Conservation (phyloP, 2,797 vertebrate genomes). For the Adelosebastes latens region DNA sequence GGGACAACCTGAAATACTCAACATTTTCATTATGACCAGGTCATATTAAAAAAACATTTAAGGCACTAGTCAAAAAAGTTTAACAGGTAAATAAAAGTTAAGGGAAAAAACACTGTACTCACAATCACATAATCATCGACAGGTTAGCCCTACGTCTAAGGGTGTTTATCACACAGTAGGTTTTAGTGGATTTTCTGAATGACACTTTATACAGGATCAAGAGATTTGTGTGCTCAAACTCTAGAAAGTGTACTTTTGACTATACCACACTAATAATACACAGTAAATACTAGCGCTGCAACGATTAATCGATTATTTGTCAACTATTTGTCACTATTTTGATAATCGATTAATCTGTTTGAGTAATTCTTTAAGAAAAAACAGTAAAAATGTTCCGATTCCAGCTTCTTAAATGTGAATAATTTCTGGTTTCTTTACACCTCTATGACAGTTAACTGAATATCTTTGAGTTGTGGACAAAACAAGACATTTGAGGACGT, state of each 20-base stretch:
- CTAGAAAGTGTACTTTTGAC: not conserved
- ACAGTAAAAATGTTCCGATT: no score
- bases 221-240: not conserved
- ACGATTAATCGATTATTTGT: no score
- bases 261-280: not conserved
- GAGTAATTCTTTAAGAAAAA: no score
- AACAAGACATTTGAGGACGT: no score
- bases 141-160: not conserved
- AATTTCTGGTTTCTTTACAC: no score
- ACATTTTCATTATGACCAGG: not conserved
- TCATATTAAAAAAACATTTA: not conserved
- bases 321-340: no score
- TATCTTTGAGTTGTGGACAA: no score
- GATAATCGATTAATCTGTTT: no score
- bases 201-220: not conserved
- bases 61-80: not conserved
- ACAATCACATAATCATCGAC: not conserved
- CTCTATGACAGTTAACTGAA: no score
- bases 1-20: slow-evolving; percentile 50
- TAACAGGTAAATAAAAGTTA: not conserved
- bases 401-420: no score
- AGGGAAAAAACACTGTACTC: not conserved
- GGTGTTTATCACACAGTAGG: not conserved
- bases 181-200: not conserved
- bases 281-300: not conserved